phyloP scores from a whole-genome alignment of 1,140 invertebrate species.

The Orchestia grillus region DNA sequence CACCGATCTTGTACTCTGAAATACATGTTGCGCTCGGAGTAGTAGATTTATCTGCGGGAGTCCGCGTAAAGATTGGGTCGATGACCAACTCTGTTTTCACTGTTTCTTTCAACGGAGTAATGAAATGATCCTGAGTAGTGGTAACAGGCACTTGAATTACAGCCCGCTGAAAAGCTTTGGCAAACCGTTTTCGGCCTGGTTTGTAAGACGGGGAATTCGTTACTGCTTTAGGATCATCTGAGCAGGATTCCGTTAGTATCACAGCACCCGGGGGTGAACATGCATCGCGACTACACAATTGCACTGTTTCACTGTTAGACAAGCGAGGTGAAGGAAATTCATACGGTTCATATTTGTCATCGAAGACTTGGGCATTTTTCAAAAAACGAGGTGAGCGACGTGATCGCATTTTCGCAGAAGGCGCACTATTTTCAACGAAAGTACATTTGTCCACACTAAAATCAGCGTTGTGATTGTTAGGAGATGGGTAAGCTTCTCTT shows the following conservation, averaged over 20 bases:
- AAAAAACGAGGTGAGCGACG: background rate
- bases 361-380: background rate
- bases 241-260: background rate
- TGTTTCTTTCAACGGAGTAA: background rate
- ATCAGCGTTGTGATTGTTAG: background rate
- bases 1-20: conserved; percentile 33
- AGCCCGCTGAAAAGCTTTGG: conserved; percentile 37
- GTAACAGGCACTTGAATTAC: conserved; percentile 42
- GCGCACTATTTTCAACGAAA: background rate
- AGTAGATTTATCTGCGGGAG: background rate
- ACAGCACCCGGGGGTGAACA: background rate
- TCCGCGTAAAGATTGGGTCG: background rate
- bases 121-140: background rate
- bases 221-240: background rate
- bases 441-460: background rate
- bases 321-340: background rate
- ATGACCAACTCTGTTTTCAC: conserved; percentile 11
- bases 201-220: background rate
- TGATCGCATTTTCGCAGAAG: background rate
- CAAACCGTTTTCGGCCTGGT: conserved; percentile 30
- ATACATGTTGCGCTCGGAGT: background rate
- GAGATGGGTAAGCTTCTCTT: background rate
- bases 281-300: background rate
- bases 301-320: background rate
- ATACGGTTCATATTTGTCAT: conserved; percentile 29